These are phyloP conservation scores for Zaprionus ornatus DNA, from an alignment of 1,140 invertebrate genomes.

Conservation along the genomic window DNA sequence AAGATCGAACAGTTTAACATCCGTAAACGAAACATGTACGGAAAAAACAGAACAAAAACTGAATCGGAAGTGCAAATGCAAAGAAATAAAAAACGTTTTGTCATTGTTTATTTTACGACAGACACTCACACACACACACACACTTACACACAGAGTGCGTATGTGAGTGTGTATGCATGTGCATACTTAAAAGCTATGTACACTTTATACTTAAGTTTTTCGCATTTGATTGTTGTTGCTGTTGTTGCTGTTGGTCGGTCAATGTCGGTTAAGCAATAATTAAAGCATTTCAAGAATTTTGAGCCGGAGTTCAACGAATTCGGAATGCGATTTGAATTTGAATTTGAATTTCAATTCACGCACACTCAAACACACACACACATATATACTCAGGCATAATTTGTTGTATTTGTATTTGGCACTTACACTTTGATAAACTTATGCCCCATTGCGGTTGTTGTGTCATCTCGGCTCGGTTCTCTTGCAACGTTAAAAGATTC, in stretches of 20 bases:
- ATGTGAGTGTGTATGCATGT: background rate
- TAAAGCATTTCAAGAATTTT: slow-evolving; percentile 60
- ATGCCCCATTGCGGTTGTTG: slow-evolving; percentile 83
- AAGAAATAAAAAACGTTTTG: slow-evolving; percentile 55
- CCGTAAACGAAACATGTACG: slow-evolving; percentile 39
- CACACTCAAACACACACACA: slow-evolving; percentile 3
- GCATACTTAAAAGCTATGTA: slow-evolving; percentile 15
- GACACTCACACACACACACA: slow-evolving; percentile 28
- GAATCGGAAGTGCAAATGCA: slow-evolving; percentile 71
- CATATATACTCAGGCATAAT: slow-evolving; percentile 4
- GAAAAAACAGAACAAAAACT: slow-evolving; percentile 24
- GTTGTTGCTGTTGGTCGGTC: slow-evolving; percentile 59
- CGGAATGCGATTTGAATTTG: slow-evolving; percentile 37
- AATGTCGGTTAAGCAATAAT: slow-evolving; percentile 75
- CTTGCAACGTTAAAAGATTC: slow-evolving; percentile 63
- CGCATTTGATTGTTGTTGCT: slow-evolving; percentile 17
- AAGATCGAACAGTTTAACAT: slow-evolving; percentile 35
- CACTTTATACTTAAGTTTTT: slow-evolving; percentile 33
- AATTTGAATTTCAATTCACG: slow-evolving; percentile 36
- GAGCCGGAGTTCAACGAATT: slow-evolving; percentile 62
- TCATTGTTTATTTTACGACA: slow-evolving; percentile 65
- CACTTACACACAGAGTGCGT: background rate
- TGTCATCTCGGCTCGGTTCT: slow-evolving; percentile 65
- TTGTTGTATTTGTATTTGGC: slow-evolving; percentile 2
- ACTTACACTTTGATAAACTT: slow-evolving; percentile 80